These are phyloP conservation scores for Ptiloglossa arizonensis DNA, from an alignment of 1,140 invertebrate genomes.

Conservation along the genomic window DNA sequence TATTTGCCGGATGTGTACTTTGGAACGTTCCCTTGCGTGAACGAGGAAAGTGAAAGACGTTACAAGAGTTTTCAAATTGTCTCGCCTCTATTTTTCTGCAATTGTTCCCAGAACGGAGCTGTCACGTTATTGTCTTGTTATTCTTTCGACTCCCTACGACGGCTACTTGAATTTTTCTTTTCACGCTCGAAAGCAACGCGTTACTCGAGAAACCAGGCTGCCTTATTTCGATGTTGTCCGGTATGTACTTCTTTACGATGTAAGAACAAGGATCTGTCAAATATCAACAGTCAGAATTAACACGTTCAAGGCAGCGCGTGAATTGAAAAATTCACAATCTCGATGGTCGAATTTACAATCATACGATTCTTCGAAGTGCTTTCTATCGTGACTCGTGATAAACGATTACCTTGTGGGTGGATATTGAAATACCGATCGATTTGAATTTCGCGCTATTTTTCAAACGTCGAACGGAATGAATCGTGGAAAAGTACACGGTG, in stretches of 20 bases:
- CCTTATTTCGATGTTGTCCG: too few species aligned
- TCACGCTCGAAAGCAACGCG: not conserved
- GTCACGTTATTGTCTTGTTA: constrained; percentile 13
- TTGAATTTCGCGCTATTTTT: too few species aligned
- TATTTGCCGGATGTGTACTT: not conserved
- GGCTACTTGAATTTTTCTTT: not conserved
- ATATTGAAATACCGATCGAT: too few species aligned
- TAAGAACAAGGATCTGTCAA: too few species aligned
- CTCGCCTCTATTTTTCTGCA: not conserved
- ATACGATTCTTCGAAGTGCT: too few species aligned
- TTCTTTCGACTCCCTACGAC: not conserved
- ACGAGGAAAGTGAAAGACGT: not conserved
- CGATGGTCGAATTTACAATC: too few species aligned
- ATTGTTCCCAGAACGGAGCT: constrained; percentile 5
- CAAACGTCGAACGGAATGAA: too few species aligned
- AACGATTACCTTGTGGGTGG: too few species aligned
- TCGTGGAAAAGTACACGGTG: too few species aligned
- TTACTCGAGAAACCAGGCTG: not conserved
- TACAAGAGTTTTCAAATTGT: not conserved
- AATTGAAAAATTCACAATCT: too few species aligned
- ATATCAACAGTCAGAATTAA: not conserved
- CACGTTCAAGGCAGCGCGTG: too few species aligned
- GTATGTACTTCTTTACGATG: not conserved
- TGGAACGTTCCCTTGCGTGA: not conserved
- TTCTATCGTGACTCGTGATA: too few species aligned